phyloP scores from a whole-genome alignment of 1,140 invertebrate species.

The Maconellicoccus hirsutus region DNA sequence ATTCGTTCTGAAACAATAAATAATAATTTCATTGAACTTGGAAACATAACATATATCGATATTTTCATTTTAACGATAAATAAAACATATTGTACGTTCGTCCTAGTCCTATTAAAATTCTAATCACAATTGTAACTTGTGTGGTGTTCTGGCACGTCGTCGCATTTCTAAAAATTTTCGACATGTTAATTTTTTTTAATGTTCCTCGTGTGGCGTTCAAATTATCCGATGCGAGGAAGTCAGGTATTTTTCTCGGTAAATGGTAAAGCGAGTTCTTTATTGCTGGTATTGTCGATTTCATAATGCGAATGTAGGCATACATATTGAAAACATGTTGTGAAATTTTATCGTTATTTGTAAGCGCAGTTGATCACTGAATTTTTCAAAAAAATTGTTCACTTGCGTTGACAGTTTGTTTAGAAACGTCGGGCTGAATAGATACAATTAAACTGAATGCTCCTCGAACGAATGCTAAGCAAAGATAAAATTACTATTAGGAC shows the following conservation, averaged over 20 bases:
- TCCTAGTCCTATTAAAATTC: not conserved
- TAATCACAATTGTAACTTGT: not conserved
- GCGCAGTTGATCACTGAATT: no score
- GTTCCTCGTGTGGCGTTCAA: not conserved
- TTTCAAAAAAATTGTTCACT: no score
- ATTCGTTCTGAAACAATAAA: constrained; percentile 5
- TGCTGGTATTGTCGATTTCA: not conserved
- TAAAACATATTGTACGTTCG: not conserved
- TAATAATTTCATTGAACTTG: not conserved
- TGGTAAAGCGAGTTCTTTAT: not conserved
- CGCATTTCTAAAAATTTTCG: not conserved
- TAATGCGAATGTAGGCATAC: not conserved
- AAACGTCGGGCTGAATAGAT: no score
- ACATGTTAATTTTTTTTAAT: not conserved
- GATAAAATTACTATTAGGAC: no score
- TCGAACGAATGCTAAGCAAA: no score
- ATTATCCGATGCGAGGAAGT: not conserved
- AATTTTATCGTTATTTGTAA: not conserved
- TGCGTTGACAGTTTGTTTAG: no score
- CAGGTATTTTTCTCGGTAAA: not conserved
- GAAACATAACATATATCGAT: not conserved
- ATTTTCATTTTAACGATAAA: not conserved
- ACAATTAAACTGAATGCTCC: no score
- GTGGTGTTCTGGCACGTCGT: not conserved
- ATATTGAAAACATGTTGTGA: not conserved